phyloP scores from a whole-genome alignment of 2,888 invertebrate species.

The Hedychridium roseum region DNA sequence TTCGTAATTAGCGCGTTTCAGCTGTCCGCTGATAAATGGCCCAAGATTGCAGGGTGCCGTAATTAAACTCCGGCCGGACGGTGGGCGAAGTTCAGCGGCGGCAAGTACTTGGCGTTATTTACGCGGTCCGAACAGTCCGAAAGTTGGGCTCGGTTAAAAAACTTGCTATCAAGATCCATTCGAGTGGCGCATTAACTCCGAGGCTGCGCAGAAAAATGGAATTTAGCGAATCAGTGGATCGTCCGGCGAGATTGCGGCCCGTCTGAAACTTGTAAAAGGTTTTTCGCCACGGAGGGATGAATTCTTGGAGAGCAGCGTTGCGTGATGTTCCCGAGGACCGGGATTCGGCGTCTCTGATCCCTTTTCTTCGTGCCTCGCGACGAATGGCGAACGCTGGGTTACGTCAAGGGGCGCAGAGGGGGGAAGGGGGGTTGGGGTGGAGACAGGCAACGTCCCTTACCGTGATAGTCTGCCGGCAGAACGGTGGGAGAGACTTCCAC shows the following conservation, averaged over 20 bases:
- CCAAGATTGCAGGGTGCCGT: conserved; percentile 34
- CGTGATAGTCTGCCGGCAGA: too few species aligned
- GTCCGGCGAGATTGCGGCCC: neutral
- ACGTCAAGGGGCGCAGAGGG: neutral
- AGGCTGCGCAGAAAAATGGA: too few species aligned
- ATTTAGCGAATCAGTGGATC: too few species aligned
- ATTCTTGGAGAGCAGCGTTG: neutral
- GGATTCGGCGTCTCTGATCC: neutral
- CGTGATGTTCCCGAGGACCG: neutral
- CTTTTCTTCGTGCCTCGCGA: too few species aligned
- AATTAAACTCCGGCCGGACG: conserved; percentile 27
- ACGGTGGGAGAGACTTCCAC: conserved; percentile 25
- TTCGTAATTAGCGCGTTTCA: neutral
- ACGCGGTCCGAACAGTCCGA: too few species aligned
- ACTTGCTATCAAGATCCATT: too few species aligned
- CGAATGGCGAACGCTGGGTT: too few species aligned
- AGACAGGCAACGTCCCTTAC: too few species aligned
- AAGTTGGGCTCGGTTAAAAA: too few species aligned
- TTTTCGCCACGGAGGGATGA: neutral
- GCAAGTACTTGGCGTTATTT: too few species aligned
- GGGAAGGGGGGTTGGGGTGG: conserved; percentile 1
- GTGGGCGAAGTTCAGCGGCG: too few species aligned
- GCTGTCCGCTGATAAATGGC: conserved; percentile 16
- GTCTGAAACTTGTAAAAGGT: neutral
- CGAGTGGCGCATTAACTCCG: too few species aligned